Base-by-base conservation (phyloP, 1,140 invertebrate species). In the Ostrea edulis region DNA sequence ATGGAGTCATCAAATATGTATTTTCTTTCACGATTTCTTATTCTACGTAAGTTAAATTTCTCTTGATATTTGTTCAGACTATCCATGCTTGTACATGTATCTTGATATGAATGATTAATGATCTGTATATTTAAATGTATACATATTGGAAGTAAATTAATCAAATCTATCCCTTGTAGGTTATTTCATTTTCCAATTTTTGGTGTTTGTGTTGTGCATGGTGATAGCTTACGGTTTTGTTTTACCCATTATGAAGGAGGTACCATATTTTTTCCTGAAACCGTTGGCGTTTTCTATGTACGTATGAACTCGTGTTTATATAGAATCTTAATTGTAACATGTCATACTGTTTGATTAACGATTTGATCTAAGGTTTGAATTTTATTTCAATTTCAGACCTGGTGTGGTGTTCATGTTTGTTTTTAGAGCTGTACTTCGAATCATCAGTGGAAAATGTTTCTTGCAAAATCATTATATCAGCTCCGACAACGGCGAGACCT, bases 231-330 rank as follows among this genome's bases (percentile, higher is more conserved):
- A 77, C 17, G 35, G 9, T 77, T 8, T 29, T 77, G 29, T 77
- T 14, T 77, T 77, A 14, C 68, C 68, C 8, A 35, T 77, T 14
- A 77, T 77, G 25, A 77, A 77, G 29, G 29, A 77, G 68, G 68
- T 77, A 29, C 68, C 68, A 29, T 25, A 35, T 29, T 14, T 8
- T 12, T 77, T 77, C 29, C 25, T 77, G 7, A 29, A 22, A 29
- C 25, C 68, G 0, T 17, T 77, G 68, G 68, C 25, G 14, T 22
- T 25, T 77, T 29, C 29, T 11, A 12, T 77, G 68, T 77, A 29
- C 25, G 68, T 77, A 77, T 77, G 0, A 77, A 25, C 14, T 35
- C 35, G 14, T 77, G 35, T 14, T 35, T 12, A 9, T 5, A 0
- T 9, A 14, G 4, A 9, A 3, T 77, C 29, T 71, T 77, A 11